A percentile compares a stretch with the other conserved stretches of the same genome.
phyloP scores from a whole-genome alignment of 35 echinoderm and acorn worm genomes.

The Apostichopus japonicus region DNA sequence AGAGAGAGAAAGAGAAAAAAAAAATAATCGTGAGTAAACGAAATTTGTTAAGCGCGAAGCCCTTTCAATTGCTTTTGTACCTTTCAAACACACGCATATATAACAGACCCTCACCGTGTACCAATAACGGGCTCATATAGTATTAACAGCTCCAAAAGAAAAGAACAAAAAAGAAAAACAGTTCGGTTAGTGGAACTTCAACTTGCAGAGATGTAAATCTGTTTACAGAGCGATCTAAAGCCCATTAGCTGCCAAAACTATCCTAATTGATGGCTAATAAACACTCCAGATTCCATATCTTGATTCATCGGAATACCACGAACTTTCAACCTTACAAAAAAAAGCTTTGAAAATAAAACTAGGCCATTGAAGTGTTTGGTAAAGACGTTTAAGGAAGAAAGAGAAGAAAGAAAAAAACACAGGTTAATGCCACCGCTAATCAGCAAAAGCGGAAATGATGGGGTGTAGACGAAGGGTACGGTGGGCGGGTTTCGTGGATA shows the following conservation, averaged over 20 bases:
- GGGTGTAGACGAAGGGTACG: neutral
- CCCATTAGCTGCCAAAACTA: slow-evolving; percentile 28
- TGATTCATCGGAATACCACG: slow-evolving; percentile 23
- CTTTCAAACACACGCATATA: too few relatives aligned
- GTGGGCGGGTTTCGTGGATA: neutral
- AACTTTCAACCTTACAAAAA: slow-evolving; percentile 31
- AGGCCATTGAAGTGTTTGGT: slow-evolving; percentile 32
- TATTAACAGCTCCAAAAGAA: too few relatives aligned
- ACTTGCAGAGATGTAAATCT: slow-evolving; percentile 29
- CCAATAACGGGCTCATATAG: too few relatives aligned
- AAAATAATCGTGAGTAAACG: too few relatives aligned
- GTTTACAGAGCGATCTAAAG: slow-evolving; percentile 39
- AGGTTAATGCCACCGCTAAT: neutral
- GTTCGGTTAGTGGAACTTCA: neutral
- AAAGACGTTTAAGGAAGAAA: neutral
- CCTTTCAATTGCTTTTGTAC: too few relatives aligned
- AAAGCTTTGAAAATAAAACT: neutral
- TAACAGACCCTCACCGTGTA: too few relatives aligned
- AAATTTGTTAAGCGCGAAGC: too few relatives aligned
- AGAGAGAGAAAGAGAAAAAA: too few relatives aligned
- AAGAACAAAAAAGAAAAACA: too few relatives aligned
- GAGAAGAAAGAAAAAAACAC: neutral
- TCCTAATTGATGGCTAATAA: slow-evolving; percentile 43
- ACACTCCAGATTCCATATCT: slow-evolving; percentile 31
- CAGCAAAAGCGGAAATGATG: neutral